Percentiles rank a stretch among this genome's conserved stretches.
Conservation (phyloP, 2,797 vertebrate species). For the Rallus crepitans region DNA sequence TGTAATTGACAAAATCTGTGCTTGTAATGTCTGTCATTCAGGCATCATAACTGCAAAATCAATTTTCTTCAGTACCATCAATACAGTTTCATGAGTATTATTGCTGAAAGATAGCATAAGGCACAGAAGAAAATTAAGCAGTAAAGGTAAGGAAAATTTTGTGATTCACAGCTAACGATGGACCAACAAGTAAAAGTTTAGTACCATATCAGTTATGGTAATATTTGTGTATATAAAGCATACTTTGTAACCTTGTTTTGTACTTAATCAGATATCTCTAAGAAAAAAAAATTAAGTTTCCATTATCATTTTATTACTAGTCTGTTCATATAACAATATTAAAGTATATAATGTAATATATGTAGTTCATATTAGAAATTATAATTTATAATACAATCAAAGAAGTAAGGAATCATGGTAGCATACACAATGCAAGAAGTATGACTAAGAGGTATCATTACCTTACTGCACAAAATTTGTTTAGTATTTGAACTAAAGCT, state of each 20-base stretch:
- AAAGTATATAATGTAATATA: not conserved
- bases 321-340: not conserved
- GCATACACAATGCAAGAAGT: not conserved
- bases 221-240: not conserved
- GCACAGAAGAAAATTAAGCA: not conserved
- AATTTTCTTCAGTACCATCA: constrained; percentile 2
- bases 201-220: not conserved
- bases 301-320: not conserved
- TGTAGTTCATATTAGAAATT: not conserved
- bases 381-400: not conserved
- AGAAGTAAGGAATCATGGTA: not conserved
- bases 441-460: not conserved
- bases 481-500: not conserved
- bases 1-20: constrained; percentile 10
- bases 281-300: not conserved
- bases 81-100: not conserved
- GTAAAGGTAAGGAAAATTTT: not conserved
- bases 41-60: not conserved
- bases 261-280: not conserved
- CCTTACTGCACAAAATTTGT: not conserved
- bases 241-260: not conserved
- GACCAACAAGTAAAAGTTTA: not conserved
- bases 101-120: not conserved
- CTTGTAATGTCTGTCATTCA: constrained; percentile 5
- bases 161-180: not conserved